Conservation (phyloP, 1,140 invertebrate species). For the Saccostrea echinata region DNA sequence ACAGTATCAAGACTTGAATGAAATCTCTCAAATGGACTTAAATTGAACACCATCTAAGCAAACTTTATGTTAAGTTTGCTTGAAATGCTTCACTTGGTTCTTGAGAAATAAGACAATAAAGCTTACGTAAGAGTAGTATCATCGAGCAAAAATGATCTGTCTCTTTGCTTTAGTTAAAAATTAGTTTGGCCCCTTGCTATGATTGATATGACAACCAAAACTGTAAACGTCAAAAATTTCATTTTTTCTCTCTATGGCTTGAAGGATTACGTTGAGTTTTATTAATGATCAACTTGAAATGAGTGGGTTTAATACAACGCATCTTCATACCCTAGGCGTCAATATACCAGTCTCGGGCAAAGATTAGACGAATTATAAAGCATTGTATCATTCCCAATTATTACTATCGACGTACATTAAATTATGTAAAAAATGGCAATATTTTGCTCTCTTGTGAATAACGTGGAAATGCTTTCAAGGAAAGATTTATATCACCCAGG, state of each 20-base stretch:
- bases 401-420: not conserved
- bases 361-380: not conserved
- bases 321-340: not conserved
- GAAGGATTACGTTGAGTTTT: not conserved
- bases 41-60: no score
- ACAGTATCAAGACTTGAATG: no score
- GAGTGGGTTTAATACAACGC: not conserved
- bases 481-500: slow-evolving; percentile 2
- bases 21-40: no score
- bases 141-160: no score
- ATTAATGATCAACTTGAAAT: not conserved
- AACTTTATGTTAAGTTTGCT: no score
- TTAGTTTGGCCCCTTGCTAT: no score
- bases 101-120: no score
- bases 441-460: not conserved
- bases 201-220: no score
- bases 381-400: not conserved
- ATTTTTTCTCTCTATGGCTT: not conserved
- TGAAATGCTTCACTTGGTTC: no score
- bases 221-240: not conserved
- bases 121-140: no score
- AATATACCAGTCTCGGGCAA: not conserved
- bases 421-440: not conserved
- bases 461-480: slow-evolving; percentile 24
- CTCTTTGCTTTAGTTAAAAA: no score